Base-by-base conservation (phyloP, 2,113 vertebrate species). In the Chrysochloris asiatica region DNA sequence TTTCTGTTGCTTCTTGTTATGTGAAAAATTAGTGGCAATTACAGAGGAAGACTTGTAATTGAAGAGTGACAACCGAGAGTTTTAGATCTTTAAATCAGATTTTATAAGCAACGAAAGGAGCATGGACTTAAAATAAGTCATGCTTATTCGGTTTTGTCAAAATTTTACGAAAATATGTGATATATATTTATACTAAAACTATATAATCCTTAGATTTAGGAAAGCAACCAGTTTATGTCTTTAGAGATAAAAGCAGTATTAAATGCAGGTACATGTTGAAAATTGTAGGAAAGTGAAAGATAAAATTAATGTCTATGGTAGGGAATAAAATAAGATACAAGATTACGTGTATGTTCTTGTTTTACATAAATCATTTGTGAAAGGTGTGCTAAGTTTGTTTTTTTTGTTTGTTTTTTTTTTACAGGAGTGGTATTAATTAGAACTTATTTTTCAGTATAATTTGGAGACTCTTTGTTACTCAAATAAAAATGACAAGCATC, bases 141-240 rank as follows among this genome's bases (percentile, higher is more conserved):
- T 96, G 95, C 96, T 96, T 96, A 94, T 95, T 96, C n/a, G 69
- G 93, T 97, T 97, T 97, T 96, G 95, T 97, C 95, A 96, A 96
- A 96, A 97, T 97, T 97, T 97, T 96, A 95, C 63, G 28, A 95
- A 97, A 96, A 97, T 96, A 94, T 96, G 95, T 96, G 95, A 93
- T 97, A 96, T 97, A 96, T 97, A 97, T 97, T 97, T 97, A 96
- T 97, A 97, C 93, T 96, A 96, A 96, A 97, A 94, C 93, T 97
- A 95, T 94, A 97, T 96, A 96, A 95, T 92, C 96, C 77, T 94
- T 97, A 97, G 95, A 90, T 89, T 84, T 96, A 96, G 94, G 88
- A 96, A 91, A 95, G 86, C 88, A 92, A 78, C 94, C 90, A 96
- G 93, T 95, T 90, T 90, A 94, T 96, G 94, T 95, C 96, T 94